phyloP scores from a whole-genome alignment of 1,140 invertebrate species.

The Riptortus pedestris region DNA sequence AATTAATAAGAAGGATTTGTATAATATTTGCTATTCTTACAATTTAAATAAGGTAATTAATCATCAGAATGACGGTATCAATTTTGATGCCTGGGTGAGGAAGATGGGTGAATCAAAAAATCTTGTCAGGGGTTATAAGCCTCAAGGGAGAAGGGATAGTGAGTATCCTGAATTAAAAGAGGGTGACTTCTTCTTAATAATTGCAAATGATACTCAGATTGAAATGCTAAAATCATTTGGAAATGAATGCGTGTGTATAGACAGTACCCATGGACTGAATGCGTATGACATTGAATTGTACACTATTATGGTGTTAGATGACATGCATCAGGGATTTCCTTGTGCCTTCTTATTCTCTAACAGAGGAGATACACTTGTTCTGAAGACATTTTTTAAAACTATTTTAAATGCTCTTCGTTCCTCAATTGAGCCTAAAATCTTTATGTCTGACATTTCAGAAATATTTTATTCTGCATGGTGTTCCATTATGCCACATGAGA shows the following conservation, averaged over 20 bases:
- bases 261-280: not conserved
- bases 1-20: not conserved
- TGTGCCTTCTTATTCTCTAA: not conserved
- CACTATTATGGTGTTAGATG: not conserved
- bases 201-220: not conserved
- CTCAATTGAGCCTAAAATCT: not conserved
- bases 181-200: not conserved
- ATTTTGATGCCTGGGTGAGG: not conserved
- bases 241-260: not conserved
- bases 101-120: not conserved
- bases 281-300: not conserved
- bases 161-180: not conserved
- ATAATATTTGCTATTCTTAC: not conserved
- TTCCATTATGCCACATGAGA: not conserved
- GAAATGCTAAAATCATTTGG: not conserved
- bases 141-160: not conserved
- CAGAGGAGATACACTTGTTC: not conserved
- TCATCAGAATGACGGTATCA: not conserved
- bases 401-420: not conserved
- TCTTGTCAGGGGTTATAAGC: constrained; percentile 7
- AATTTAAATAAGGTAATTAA: not conserved
- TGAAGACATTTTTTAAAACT: not conserved
- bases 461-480: not conserved
- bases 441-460: not conserved
- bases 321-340: constrained; percentile 7